Evolutionary conservation across 2,888 invertebrate species (phyloP).

Genomic region (Parnassius smintheus): DNA sequence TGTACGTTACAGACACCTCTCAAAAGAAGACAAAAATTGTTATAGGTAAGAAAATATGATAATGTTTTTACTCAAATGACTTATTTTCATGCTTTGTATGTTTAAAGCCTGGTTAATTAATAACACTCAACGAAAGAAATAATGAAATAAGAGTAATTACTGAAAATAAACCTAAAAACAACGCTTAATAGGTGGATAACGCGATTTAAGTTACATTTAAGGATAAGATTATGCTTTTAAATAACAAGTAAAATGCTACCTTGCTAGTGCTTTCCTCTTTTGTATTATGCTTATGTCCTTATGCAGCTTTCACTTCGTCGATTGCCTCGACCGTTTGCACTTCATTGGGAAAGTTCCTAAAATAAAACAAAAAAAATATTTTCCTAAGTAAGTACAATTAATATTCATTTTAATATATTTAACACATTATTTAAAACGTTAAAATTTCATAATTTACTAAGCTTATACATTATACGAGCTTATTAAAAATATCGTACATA

Average conservation of each 20-base stretch:
- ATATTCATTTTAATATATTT: conserved; percentile 20
- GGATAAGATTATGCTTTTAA: too few species aligned
- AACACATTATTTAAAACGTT: conserved; percentile 12
- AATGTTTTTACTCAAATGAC: not conserved
- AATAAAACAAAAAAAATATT: conserved; percentile 11
- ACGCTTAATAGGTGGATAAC: too few species aligned
- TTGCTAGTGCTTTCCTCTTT: conserved; percentile 18
- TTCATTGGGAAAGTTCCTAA: conserved; percentile 32
- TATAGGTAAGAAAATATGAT: conserved; percentile 3
- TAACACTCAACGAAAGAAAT: too few species aligned
- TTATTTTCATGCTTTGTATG: conserved; percentile 6
- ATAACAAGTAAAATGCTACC: not conserved
- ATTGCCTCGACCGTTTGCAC: conserved; percentile 32
- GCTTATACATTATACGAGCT: too few species aligned
- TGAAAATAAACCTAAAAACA: too few species aligned
- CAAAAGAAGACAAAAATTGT: not conserved
- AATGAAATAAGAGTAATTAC: too few species aligned
- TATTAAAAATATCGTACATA: too few species aligned
- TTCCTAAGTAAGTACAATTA: conserved; percentile 31
- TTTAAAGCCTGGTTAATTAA: too few species aligned
- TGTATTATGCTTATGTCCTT: conserved; percentile 27
- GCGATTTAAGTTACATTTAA: too few species aligned
- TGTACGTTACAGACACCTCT: conserved; percentile 7
- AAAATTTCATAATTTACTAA: not conserved
- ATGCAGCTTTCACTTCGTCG: conserved; percentile 28